Evolutionary conservation across 2,888 invertebrate genomes (phyloP).

Genomic region (Apotomis betuletana): DNA sequence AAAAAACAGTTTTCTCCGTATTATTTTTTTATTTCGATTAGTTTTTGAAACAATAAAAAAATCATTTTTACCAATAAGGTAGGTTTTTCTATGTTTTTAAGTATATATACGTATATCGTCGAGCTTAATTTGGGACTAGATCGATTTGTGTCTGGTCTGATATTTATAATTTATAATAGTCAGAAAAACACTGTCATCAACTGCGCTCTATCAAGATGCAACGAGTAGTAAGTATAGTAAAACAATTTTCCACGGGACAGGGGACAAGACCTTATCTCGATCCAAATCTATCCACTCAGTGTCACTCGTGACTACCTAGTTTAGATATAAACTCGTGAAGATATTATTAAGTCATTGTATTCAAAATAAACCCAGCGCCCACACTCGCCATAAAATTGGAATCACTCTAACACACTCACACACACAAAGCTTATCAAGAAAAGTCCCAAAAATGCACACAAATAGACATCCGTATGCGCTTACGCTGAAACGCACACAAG

Average conservation of each 20-base stretch:
- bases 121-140: no score
- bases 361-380: slow-evolving; percentile 36
- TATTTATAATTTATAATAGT: no score
- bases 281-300: background rate
- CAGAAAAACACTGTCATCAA: no score
- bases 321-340: slow-evolving; percentile 23
- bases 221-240: background rate
- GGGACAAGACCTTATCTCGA: slow-evolving; percentile 3
- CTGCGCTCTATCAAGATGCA: background rate
- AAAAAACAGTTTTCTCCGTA: no score
- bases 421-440: slow-evolving; percentile 48
- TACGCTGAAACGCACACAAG: slow-evolving; percentile 55
- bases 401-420: slow-evolving; percentile 43
- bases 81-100: no score
- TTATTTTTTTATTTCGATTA: no score
- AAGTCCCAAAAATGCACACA: slow-evolving; percentile 53
- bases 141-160: no score
- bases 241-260: background rate
- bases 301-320: slow-evolving; percentile 8
- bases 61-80: no score
- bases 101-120: no score
- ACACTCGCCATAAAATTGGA: slow-evolving; percentile 42
- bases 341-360: slow-evolving; percentile 39
- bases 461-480: slow-evolving; percentile 10
- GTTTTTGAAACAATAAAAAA: no score